Conservation (phyloP, 2,113 vertebrate genomes). For the Mormyrus iriodes region DNA sequence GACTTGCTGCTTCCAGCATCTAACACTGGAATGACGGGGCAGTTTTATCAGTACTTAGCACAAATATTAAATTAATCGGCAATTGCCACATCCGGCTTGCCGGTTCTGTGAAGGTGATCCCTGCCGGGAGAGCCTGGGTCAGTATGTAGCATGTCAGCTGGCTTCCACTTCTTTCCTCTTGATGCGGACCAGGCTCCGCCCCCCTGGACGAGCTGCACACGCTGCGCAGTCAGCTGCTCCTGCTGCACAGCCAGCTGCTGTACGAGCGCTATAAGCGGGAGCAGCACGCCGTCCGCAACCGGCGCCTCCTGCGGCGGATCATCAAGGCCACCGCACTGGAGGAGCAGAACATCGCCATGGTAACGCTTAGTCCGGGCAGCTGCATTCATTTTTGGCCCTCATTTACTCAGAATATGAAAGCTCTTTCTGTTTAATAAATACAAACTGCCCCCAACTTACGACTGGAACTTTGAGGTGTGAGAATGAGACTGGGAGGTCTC, state of each 20-base stretch:
- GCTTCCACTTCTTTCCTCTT: neutral
- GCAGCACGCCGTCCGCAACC: constrained; percentile 86
- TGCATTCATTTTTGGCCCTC: neutral
- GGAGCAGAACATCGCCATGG: constrained; percentile 87
- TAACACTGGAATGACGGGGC: neutral
- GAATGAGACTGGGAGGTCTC: too few species aligned
- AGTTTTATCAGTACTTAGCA: neutral
- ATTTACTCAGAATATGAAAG: neutral
- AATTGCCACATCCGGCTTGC: neutral
- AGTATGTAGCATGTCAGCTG: neutral
- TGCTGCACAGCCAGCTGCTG: constrained; percentile 84
- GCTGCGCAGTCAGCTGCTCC: constrained; percentile 75
- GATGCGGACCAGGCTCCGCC: constrained; percentile 59
- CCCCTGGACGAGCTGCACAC: constrained; percentile 79
- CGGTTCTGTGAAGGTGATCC: neutral
- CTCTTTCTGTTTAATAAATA: too few species aligned
- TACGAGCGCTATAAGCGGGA: constrained; percentile 91
- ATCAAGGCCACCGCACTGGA: constrained; percentile 78
- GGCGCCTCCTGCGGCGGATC: constrained; percentile 80
- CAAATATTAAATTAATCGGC: neutral
- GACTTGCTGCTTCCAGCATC: neutral
- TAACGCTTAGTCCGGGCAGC: constrained; percentile 46
- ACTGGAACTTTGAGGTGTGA: too few species aligned
- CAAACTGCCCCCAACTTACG: too few species aligned
- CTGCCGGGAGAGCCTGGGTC: neutral